phyloP scores from a whole-genome alignment of 2,797 vertebrate species.

The Catostomus latipinnis region DNA sequence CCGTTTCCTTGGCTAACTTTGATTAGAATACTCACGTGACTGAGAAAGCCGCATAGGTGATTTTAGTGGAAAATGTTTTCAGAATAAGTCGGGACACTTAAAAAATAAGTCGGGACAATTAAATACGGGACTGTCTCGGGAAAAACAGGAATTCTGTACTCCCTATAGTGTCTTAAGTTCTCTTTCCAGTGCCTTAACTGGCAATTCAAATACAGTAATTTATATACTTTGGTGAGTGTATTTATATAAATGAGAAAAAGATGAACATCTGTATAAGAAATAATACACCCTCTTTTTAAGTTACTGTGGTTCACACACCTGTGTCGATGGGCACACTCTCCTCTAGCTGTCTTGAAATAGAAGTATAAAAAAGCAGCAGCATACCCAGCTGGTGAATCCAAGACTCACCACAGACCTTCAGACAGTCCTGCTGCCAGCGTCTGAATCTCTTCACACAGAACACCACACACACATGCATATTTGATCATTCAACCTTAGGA shows the following conservation, averaged over 20 bases:
- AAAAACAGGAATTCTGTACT: too few relatives aligned
- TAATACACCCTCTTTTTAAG: constrained; percentile 42
- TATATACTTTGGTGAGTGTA: not conserved
- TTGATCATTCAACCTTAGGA: constrained; percentile 23
- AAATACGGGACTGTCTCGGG: too few relatives aligned
- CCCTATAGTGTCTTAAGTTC: not conserved
- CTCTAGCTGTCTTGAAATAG: constrained; percentile 55
- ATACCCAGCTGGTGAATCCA: constrained; percentile 64
- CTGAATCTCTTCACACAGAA: constrained; percentile 50
- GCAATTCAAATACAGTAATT: not conserved
- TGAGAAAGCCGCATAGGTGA: too few relatives aligned
- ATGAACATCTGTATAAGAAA: constrained; percentile 38
- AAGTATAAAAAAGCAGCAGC: constrained; percentile 62
- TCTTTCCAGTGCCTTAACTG: not conserved
- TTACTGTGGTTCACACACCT: constrained; percentile 66
- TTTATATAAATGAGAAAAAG: constrained; percentile 32
- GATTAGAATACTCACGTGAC: too few relatives aligned
- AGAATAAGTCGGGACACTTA: too few relatives aligned
- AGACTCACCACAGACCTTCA: constrained; percentile 30
- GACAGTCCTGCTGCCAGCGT: constrained; percentile 49
- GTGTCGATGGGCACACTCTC: constrained; percentile 61
- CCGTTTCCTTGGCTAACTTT: too few relatives aligned
- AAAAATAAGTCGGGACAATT: too few relatives aligned
- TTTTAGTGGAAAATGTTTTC: too few relatives aligned
- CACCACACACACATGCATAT: constrained; percentile 18